phyloP scores from a whole-genome alignment of 2,113 vertebrate species.

The Pygoscelis adeliae region DNA sequence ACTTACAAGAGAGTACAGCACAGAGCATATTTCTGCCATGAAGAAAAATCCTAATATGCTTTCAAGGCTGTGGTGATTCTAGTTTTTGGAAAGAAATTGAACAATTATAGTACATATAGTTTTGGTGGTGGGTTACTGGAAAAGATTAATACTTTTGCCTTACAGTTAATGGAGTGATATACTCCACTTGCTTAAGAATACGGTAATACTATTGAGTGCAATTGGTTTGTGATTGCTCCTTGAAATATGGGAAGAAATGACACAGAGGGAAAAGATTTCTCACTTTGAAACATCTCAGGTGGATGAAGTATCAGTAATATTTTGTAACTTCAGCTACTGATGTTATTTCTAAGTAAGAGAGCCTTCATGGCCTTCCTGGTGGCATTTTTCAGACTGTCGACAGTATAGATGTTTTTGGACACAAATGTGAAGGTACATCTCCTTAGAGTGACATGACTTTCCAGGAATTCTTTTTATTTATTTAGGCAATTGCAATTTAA shows the following conservation, averaged over 20 bases:
- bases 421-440: neutral
- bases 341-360: neutral
- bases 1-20: slow-evolving; percentile 5
- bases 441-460: neutral
- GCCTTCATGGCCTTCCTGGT: neutral
- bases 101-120: slow-evolving; percentile 8
- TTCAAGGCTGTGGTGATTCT: neutral
- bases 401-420: neutral
- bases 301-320: neutral
- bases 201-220: neutral
- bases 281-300: neutral
- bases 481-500: neutral
- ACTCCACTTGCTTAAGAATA: neutral
- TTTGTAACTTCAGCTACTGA: neutral
- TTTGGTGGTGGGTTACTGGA: neutral
- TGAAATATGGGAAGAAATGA: neutral
- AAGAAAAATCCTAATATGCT: slow-evolving; percentile 34
- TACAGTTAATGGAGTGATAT: neutral
- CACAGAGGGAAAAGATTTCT: neutral
- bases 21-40: slow-evolving; percentile 53
- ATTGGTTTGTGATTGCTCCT: neutral
- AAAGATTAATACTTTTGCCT: neutral
- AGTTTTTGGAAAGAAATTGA: slow-evolving; percentile 26
- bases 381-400: neutral
- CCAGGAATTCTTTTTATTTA: neutral